Evolutionary conservation across 2,797 vertebrate species (phyloP).

Genomic region (Chelidonichthys spinosus): DNA sequence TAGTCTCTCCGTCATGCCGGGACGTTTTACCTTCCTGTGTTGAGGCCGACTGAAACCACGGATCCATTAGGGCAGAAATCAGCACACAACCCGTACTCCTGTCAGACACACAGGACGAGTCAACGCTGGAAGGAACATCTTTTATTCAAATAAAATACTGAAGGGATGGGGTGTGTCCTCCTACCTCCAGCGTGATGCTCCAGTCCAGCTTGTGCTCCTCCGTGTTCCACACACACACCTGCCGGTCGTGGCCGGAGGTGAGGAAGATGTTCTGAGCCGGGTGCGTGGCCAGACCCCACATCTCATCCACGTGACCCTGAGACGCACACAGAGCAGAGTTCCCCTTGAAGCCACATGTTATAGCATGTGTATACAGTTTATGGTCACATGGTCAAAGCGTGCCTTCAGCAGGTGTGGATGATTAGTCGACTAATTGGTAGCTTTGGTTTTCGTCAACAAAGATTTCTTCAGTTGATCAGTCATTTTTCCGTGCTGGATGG

Average conservation of each 20-base stretch:
- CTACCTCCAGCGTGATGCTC: conserved; percentile 89
- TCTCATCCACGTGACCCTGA: conserved; percentile 93
- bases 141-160: too few species aligned
- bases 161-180: not conserved
- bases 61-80: conserved; percentile 91
- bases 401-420: too few species aligned
- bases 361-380: too few species aligned
- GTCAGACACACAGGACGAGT: conserved; percentile 31
- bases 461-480: too few species aligned
- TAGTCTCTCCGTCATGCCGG: too few species aligned
- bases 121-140: not conserved
- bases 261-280: conserved; percentile 88
- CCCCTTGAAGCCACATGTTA: too few species aligned
- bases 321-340: not conserved
- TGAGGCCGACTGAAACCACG: conserved; percentile 90
- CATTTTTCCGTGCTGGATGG: too few species aligned
- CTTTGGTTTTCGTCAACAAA: too few species aligned
- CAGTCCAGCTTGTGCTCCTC: conserved; percentile 89
- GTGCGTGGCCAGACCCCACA: conserved; percentile 94
- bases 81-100: conserved; percentile 93
- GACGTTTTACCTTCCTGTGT: conserved; percentile 87
- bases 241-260: conserved; percentile 91
- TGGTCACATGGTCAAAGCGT: too few species aligned
- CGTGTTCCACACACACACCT: conserved; percentile 92
- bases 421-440: too few species aligned